Percentiles rank a stretch among this genome's conserved stretches.
phyloP scores from a whole-genome alignment of 2,113 vertebrate species.

The Plestiodon gilberti region DNA sequence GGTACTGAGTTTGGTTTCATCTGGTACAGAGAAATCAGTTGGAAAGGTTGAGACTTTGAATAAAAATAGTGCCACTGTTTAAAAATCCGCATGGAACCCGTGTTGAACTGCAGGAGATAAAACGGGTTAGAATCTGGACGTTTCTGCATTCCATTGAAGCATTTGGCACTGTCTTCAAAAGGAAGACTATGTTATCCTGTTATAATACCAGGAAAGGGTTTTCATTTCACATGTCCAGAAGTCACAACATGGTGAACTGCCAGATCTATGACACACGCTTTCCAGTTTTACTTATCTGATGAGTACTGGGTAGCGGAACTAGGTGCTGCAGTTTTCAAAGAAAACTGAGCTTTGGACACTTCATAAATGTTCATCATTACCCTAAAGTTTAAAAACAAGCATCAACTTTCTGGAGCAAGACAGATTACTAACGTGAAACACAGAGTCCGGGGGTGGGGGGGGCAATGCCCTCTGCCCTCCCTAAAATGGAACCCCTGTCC shows the following conservation, averaged over 20 bases:
- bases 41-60: conserved; percentile 48
- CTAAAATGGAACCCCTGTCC: not conserved
- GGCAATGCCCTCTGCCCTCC: not conserved
- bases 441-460: no score
- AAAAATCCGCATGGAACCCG: conserved; percentile 54
- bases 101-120: conserved; percentile 60
- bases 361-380: no score
- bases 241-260: not conserved
- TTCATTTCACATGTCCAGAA: not conserved
- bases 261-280: no score
- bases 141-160: conserved; percentile 60
- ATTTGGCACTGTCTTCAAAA: conserved; percentile 59
- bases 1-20: conserved; percentile 14
- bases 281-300: no score
- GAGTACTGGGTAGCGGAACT: no score
- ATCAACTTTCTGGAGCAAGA: no score
- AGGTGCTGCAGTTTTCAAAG: no score
- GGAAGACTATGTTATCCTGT: conserved; percentile 24
- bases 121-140: conserved; percentile 35
- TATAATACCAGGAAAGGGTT: conserved; percentile 31
- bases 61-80: conserved; percentile 48
- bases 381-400: no score
- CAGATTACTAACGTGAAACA: no score
- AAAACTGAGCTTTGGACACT: no score
- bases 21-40: conserved; percentile 28